A percentile compares a stretch with the other conserved stretches of the same genome.
Conservation (phyloP, 2,797 vertebrate genomes). For the Halcyon badia region DNA sequence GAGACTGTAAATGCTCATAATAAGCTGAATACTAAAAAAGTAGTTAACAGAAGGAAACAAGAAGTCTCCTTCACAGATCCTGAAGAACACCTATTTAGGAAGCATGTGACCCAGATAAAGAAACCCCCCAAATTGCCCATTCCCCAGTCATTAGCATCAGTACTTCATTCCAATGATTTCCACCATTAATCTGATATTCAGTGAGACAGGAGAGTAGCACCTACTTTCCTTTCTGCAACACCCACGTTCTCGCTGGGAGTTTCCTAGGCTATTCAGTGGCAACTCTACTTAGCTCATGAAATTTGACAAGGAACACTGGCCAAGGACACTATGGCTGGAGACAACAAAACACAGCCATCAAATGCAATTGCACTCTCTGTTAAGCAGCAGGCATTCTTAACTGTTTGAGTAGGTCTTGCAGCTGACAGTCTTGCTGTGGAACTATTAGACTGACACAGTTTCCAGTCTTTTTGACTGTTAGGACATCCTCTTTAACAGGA, state of each 20-base stretch:
- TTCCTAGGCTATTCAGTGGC: not conserved
- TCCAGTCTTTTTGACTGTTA: slow-evolving; percentile 63
- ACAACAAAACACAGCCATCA: slow-evolving; percentile 60
- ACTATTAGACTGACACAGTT: slow-evolving; percentile 56
- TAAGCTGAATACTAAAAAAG: not conserved
- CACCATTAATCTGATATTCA: not conserved
- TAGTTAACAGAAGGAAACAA: not conserved
- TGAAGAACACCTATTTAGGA: not conserved
- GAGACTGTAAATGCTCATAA: not conserved
- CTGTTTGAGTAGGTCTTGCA: slow-evolving; percentile 62
- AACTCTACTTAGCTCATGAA: not conserved
- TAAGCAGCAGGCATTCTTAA: slow-evolving; percentile 64
- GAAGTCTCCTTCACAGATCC: not conserved
- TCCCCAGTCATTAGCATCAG: not conserved
- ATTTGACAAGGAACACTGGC: slow-evolving; percentile 14
- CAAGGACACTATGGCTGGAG: slow-evolving; percentile 55
- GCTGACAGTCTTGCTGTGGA: slow-evolving; percentile 60
- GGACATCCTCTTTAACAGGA: slow-evolving; percentile 58
- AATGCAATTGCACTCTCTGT: slow-evolving; percentile 36
- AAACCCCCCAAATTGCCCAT: fast-evolving
- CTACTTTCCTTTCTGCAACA: not conserved
- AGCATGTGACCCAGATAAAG: not conserved
- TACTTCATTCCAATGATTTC: no score
- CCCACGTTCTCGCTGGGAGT: not conserved
- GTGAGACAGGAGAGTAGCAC: not conserved